These are phyloP conservation scores for Plectrocnemia conspersa DNA, from an alignment of 1,140 invertebrate species.

Conservation along the genomic window DNA sequence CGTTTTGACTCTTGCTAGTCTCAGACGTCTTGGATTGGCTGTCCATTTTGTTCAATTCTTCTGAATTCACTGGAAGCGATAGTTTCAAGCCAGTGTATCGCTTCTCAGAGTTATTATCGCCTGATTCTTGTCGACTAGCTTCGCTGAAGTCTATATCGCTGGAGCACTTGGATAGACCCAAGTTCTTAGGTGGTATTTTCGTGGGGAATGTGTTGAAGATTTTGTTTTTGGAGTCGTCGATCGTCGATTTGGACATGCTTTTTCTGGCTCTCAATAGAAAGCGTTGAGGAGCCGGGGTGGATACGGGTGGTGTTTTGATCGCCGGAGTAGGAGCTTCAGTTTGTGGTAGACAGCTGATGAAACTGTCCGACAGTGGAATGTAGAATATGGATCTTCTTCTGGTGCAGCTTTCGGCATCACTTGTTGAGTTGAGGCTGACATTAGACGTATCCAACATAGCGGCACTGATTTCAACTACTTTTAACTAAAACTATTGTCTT, in stretches of 20 bases:
- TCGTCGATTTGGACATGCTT: slow-evolving; percentile 21
- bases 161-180: slow-evolving; percentile 30
- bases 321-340: slow-evolving; percentile 43
- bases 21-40: slow-evolving; percentile 11
- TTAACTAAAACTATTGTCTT: too few relatives aligned
- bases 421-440: slow-evolving; percentile 27
- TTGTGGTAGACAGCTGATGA: slow-evolving; percentile 49
- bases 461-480: not conserved
- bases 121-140: not conserved
- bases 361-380: slow-evolving; percentile 54
- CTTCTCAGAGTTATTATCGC: not conserved
- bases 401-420: slow-evolving; percentile 43
- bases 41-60: not conserved
- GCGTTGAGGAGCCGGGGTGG: slow-evolving; percentile 22
- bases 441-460: slow-evolving; percentile 32
- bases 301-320: slow-evolving; percentile 5
- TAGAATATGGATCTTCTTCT: slow-evolving; percentile 57
- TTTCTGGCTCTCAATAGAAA: slow-evolving; percentile 29
- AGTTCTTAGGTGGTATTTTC: slow-evolving; percentile 30
- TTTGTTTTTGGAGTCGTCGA: slow-evolving; percentile 16
- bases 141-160: slow-evolving; percentile 31
- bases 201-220: slow-evolving; percentile 33
- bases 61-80: not conserved
- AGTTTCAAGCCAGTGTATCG: slow-evolving; percentile 2
- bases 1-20: slow-evolving; percentile 17